Evolutionary conservation across 2,113 vertebrate species (phyloP), one percentile per base, ranked within the genome.

Genomic region (Prochilodus magdalenae): DNA sequence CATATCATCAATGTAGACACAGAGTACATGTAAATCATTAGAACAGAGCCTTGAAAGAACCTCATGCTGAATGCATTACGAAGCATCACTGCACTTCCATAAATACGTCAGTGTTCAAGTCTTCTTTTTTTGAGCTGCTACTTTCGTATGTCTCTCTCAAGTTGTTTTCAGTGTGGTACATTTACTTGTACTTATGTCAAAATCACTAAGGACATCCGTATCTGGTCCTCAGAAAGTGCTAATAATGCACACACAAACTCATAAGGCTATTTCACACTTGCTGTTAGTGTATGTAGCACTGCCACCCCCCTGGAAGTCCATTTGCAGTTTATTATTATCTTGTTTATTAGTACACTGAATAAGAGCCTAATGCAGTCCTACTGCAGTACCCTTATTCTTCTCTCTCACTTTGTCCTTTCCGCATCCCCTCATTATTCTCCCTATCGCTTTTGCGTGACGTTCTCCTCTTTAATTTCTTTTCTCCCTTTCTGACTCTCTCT

Each of bases 281-380:
- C 77, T 85, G 77, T 84, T 81, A 75, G 36, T 80, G 77, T 83
- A 70, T 36, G 72, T 53, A 60, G 77, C 63, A 74, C 80, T 44
- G 12, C 71, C 33, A 60, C 51, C 44, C 70, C 69, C 77, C 5
- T 67, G 73, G 75, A 44, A 62, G 33, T 27, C 63, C 57, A 36
- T 72, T 83, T 55, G 36, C 30, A 62, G 78, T 71, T 79, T 83
- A 84, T 84, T 84, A 84, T 86, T 77, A 85, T 86, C 80, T 70
- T 70, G 81, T 81, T 83, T 79, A 62, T 83, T 83, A 82, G 26
- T 71, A 80, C 81, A 77, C 24, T 26, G 79, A 82, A 80, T 55
- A 53, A 62, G 70, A 76, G 76, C 66, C 55, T 22, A 40, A 76
- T 40, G 18, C 30, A 59, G 22, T 29, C 57, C 60, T 59, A 27